These are phyloP conservation scores for Stomatorhinus walkeri DNA, from an alignment of 2,797 vertebrate genomes.

Conservation along the genomic window DNA sequence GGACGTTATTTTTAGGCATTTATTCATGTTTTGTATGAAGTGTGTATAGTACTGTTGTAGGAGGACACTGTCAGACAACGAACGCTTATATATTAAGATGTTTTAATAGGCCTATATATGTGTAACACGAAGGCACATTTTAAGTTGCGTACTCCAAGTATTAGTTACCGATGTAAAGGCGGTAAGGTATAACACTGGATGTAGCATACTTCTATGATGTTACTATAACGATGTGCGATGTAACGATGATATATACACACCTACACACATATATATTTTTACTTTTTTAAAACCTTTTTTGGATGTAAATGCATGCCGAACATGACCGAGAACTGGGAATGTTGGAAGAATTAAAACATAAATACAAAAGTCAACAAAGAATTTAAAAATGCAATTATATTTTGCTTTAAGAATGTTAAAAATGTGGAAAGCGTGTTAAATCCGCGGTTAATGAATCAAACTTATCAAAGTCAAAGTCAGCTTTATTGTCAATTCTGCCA, in stretches of 20 bases:
- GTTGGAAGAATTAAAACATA: background rate
- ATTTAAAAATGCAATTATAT: background rate
- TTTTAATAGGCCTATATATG: background rate
- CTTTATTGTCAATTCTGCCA: too few relatives aligned
- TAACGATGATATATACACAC: background rate
- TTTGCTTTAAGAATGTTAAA: background rate
- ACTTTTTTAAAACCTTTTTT: background rate
- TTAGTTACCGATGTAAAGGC: background rate
- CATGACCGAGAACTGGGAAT: background rate
- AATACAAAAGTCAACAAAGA: background rate
- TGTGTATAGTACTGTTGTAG: background rate
- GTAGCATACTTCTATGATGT: background rate
- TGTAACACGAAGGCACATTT: background rate
- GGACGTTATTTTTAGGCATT: background rate
- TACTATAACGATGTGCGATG: background rate
- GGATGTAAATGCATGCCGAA: background rate
- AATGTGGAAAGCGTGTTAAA: background rate
- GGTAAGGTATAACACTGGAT: background rate
- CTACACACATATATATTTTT: background rate
- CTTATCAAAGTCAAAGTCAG: background rate
- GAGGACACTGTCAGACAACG: background rate
- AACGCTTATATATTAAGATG: background rate
- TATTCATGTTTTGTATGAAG: background rate
- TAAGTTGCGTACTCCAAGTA: background rate
- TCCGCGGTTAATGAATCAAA: background rate